Conservation (phyloP, 1,140 invertebrate species). For the Bombus picipes region DNA sequence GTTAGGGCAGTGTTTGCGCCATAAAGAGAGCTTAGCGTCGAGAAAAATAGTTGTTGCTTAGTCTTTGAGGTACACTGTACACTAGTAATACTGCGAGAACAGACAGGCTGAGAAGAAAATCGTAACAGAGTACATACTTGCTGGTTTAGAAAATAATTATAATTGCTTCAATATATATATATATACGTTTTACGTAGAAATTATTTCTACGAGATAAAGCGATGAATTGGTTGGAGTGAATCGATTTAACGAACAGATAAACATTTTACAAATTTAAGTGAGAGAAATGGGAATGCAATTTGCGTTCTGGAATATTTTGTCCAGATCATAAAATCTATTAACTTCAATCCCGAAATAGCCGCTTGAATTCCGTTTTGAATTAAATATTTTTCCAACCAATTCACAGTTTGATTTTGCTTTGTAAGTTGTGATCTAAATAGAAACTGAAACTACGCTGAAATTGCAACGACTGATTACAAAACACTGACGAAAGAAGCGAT, state of each 20-base stretch:
- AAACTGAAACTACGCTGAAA: too few species aligned
- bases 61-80: not conserved
- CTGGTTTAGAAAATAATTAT: not conserved
- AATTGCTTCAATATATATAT: not conserved
- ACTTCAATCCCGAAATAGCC: not conserved
- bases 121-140: not conserved
- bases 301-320: not conserved
- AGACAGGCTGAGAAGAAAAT: not conserved
- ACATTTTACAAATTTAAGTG: not conserved
- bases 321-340: not conserved
- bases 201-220: not conserved
- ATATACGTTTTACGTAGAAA: not conserved
- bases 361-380: not conserved
- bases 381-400: not conserved
- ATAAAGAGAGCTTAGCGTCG: conserved; percentile 10
- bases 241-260: not conserved
- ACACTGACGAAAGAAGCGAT: not conserved
- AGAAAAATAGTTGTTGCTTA: not conserved
- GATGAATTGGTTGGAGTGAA: not conserved
- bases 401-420: not conserved
- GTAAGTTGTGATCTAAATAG: too few species aligned
- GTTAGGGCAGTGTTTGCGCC: not conserved
- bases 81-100: not conserved
- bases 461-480: too few species aligned
- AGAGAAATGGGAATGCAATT: not conserved